phyloP scores from a whole-genome alignment of 2,113 vertebrate genomes.

The Paracanthobrama guichenoti region DNA sequence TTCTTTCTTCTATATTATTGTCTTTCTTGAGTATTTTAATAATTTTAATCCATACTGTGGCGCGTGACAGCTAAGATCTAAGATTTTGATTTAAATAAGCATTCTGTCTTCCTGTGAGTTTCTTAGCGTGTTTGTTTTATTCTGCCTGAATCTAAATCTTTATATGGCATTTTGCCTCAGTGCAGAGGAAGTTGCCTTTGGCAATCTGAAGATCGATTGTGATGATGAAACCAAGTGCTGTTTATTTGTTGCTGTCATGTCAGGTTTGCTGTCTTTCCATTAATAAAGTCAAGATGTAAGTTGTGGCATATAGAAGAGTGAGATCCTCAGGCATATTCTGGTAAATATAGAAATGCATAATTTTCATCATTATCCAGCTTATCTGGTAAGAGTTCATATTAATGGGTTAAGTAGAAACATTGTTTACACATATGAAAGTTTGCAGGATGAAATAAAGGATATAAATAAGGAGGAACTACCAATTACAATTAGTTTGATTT shows the following conservation, averaged over 20 bases:
- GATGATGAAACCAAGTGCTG: not conserved
- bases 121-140: conserved; percentile 44
- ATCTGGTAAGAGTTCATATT: not conserved
- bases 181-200: conserved; percentile 24
- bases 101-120: conserved; percentile 12
- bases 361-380: not conserved
- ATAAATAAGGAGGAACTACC: not conserved
- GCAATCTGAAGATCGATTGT: not conserved
- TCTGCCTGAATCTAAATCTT: conserved; percentile 4
- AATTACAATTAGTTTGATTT: not conserved
- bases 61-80: conserved; percentile 16
- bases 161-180: conserved; percentile 22
- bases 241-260: conserved; percentile 27
- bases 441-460: not conserved
- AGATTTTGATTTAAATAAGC: conserved; percentile 23
- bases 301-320: not conserved
- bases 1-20: too few relatives aligned
- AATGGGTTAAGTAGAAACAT: not conserved
- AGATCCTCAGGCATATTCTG: conserved; percentile 5
- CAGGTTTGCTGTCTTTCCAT: not conserved
- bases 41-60: not conserved
- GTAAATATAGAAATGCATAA: not conserved
- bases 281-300: not conserved
- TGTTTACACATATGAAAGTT: not conserved
- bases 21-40: not conserved